Evolutionary conservation across 2,888 invertebrate species (phyloP), one percentile per base, ranked within the genome.

Genomic region (Cistogaster globosa): DNA sequence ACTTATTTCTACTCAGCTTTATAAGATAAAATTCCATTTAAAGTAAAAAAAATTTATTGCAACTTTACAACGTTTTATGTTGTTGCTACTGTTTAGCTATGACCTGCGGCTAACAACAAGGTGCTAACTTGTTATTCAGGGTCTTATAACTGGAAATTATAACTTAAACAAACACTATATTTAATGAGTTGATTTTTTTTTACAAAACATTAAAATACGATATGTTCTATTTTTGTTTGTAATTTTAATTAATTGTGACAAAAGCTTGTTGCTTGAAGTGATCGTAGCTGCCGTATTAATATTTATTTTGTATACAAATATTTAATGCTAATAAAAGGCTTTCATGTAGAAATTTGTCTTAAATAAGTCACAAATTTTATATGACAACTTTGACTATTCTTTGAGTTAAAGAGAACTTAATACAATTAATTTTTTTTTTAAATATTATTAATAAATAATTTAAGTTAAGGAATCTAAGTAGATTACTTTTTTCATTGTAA

Each of bases 41-140:
- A 62, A 62, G 74, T 55, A 36, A 58, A 58, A 58, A 58, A 57
- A 57, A 11, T 8, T 8, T 26, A n/a, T 26, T 48, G 26, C 16
- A 45, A 26, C 3, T 18, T 48, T 16, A 20, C n/a, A 11, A 65
- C 16, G 45, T 42, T 53, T 26, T 38, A 32, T 32, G 14, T 36
- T 67, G 60, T 67, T 36, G 69, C 76, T 82, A 51, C 76, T 32
- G 51, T 76, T 18, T 76, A 63, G 65, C 51, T 76, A 55, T 77
- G 68, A 67, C 76, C 57, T 77, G 72, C 26, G 76, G 84, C 57
- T 74, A 62, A 60, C 36, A 80, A 81, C 80, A 68, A 76, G 76
- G 80, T 81, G 80, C 32, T 71, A 74, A 72, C 51, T 58, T 72
- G 45, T 62, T 60, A 60, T 80, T 80, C 72, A 72, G 38, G 72